Conservation (phyloP, 2,797 vertebrate species). For the Buceros bicornis region DNA sequence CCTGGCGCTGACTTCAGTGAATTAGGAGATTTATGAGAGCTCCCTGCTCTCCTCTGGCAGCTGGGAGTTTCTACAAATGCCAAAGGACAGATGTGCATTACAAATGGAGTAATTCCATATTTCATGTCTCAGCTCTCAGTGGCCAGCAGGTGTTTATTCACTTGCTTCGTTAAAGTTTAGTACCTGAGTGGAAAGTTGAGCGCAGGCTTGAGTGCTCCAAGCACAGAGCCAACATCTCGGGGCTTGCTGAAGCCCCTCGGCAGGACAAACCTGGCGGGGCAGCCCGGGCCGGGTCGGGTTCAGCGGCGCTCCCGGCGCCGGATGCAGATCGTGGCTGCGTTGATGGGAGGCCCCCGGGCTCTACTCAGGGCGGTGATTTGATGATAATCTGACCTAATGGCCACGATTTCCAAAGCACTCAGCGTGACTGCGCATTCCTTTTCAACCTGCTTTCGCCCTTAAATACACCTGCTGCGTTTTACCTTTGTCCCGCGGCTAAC, state of each 20-base stretch:
- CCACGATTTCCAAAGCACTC: neutral
- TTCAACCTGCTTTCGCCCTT: neutral
- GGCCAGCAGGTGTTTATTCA: neutral
- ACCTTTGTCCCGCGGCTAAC: neutral
- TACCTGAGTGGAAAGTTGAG: neutral
- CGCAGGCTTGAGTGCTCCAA: neutral
- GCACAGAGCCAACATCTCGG: neutral
- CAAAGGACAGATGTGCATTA: neutral
- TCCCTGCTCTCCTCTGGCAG: neutral
- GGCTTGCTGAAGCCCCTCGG: neutral
- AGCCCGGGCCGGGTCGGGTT: neutral
- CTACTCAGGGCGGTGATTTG: neutral
- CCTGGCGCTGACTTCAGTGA: neutral
- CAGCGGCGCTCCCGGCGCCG: neutral
- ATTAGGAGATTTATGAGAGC: neutral
- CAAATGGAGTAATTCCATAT: rapidly evolving
- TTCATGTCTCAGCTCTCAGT: neutral
- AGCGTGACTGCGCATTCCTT: neutral
- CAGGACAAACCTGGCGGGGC: neutral
- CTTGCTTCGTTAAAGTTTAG: rapidly evolving
- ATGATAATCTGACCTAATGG: conserved; percentile 19
- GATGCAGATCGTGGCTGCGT: rapidly evolving
- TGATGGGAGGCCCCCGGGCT: neutral
- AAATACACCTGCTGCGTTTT: neutral
- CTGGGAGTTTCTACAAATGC: neutral